Percentiles rank a stretch among this genome's conserved stretches.
Evolutionary conservation across 2,888 invertebrate genomes (phyloP).

Genomic region (Scaptomyza flava): DNA sequence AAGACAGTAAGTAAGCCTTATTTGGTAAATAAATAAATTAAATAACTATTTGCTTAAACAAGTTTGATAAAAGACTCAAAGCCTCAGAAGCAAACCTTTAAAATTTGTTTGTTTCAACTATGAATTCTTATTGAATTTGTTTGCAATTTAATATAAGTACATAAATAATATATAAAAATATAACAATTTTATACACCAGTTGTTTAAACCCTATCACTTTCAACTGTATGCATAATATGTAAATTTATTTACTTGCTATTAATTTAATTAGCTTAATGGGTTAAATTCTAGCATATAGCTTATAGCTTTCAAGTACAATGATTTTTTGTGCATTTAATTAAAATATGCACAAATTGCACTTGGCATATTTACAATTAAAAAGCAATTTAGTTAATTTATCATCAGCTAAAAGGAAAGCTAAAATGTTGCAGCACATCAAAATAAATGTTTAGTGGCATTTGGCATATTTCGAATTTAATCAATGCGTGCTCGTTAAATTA

Average conservation of each 20-base stretch:
- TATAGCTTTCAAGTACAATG: background rate
- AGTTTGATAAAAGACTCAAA: no score
- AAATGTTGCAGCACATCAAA: slow-evolving; percentile 17
- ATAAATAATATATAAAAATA: background rate
- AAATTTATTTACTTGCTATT: background rate
- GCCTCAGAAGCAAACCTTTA: no score
- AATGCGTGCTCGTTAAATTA: slow-evolving; percentile 65
- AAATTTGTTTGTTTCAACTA: no score
- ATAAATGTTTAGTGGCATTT: slow-evolving; percentile 49
- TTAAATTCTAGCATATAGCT: background rate
- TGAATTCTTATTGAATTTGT: background rate
- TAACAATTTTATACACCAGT: background rate
- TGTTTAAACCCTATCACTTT: background rate
- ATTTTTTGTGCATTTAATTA: slow-evolving; percentile 53
- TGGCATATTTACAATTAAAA: slow-evolving; percentile 64
- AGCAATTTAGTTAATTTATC: slow-evolving; percentile 67
- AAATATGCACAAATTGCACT: slow-evolving; percentile 49
- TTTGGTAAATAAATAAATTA: background rate
- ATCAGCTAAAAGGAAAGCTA: slow-evolving; percentile 21
- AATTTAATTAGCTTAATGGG: slow-evolving; percentile 25
- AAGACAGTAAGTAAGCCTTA: background rate
- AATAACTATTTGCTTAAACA: no score
- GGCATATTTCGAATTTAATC: slow-evolving; percentile 59
- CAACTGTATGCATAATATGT: background rate
- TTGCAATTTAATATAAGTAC: no score